Base-by-base conservation (phyloP, 2,888 invertebrate species). In the Ganaspis brasiliensis region DNA sequence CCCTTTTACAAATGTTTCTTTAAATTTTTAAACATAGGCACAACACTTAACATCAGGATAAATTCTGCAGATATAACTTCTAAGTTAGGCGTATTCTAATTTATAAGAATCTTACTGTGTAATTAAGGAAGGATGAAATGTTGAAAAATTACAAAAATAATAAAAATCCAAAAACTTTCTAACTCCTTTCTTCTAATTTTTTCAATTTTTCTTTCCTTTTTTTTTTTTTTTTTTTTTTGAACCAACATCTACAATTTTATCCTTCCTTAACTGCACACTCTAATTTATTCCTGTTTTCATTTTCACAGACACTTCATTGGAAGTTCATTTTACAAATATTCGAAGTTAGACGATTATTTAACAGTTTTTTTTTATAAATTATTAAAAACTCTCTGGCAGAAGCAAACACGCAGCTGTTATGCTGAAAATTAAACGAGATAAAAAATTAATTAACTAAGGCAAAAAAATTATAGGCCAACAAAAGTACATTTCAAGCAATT, bases 251-350 rank as follows among this genome's bases (percentile, higher is more conserved):
- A 19, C 2, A 52, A 52, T 6, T 19, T 52, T 52, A 4, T 52
- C 1, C 76, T 71, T 76, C 73, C 70, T 74, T 52, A 61, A 56
- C n/a, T n/a, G n/a, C n/a, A n/a, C 79, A 72, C 76, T 73, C 67
- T 74, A 57, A 56, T 70, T 70, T 61, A 63, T 59, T 49, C 55
- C 21, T 75, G 37, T 45, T 40, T 45, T 2, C 19, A 76, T 40
- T 70, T 71, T 57, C 35, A 52, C 26, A 63, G 19, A 49, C 26
- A 37, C 70, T 52, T 75, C 61, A n/a, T 16, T 59, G 31, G 3
- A 31, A 31, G 31, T 31, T 31, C 6, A 2, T 31, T 16, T n/a
- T 59, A 31, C n/a, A n/a, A 59, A 59, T 31, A 59, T 45, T 45
- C 45, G 26, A 57, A 31, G 16, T 59, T n/a, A 59, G 31, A 59